phyloP scores from a whole-genome alignment of 30 jellyfish, hydroid and myxozoan species.

The Aurelia sp. region DNA sequence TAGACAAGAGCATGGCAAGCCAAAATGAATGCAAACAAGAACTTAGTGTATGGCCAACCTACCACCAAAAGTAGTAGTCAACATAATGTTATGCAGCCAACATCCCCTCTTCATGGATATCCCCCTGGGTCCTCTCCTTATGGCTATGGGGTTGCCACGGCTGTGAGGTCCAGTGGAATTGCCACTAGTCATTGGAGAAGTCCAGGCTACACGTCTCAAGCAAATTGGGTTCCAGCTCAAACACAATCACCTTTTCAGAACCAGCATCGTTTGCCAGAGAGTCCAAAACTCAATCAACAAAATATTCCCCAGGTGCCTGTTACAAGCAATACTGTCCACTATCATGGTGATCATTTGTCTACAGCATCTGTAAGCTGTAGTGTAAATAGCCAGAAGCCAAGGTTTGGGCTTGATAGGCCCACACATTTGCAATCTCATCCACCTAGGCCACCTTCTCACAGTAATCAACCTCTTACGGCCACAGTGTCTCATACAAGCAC shows the following conservation, averaged over 20 bases:
- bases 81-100: constrained; percentile 78
- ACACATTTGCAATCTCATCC: constrained; percentile 18
- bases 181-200: constrained; percentile 63
- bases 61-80: constrained; percentile 30
- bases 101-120: constrained; percentile 63
- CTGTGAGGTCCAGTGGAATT: constrained; percentile 61
- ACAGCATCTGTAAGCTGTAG: constrained; percentile 17
- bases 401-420: constrained; percentile 35
- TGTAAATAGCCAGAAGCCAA: constrained; percentile 23
- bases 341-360: constrained; percentile 72
- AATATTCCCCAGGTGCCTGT: constrained; percentile 36
- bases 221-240: constrained; percentile 37
- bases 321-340: constrained; percentile 64
- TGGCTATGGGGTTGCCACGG: constrained; percentile 27
- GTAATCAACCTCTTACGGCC: background rate
- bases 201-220: constrained; percentile 50
- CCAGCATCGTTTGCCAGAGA: constrained; percentile 41
- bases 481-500: constrained; percentile 19
- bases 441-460: constrained; percentile 12
- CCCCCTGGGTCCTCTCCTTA: constrained; percentile 70
- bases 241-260: constrained; percentile 13
- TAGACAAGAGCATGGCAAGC: constrained; percentile 72
- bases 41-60: constrained; percentile 60
- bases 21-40: constrained; percentile 61
- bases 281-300: constrained; percentile 12